Evolutionary conservation across 2,888 invertebrate genomes (phyloP), one percentile per base, ranked within the genome.

Genomic region (Diogma glabrata): DNA sequence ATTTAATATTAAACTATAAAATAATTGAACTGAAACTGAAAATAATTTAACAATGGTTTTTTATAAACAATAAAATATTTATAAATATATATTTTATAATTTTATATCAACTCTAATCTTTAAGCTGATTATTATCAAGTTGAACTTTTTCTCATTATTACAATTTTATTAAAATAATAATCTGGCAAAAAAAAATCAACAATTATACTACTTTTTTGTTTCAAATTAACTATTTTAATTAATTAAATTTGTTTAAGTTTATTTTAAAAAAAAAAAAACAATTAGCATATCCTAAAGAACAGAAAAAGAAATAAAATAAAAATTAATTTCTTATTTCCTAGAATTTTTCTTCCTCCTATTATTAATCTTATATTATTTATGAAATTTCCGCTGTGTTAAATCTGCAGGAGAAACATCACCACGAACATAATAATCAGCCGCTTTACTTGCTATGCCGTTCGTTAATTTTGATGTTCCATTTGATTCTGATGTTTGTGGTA

Each of bases 321-420:
- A 40, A 22, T 10, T 43, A 7, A 14, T 36, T 2, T n/a, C 43
- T 43, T 43, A 43, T 43, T 43, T 43, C 22, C 43, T 43, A 43
- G 23, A 20, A 43, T 23, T 20, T 43, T 43, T 43, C 43, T 43
- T 43, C 43, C 14, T 43, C 23, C 16, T 43, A 43, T 43, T 43
- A 43, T 43, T 43, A 43, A 43, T 20, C 43, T 43, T 43, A 43
- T 43, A 43, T 43, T 43, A 43, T 67, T 69, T 68, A 52, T 64
- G 64, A 60, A 64, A 63, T 61, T 69, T 69, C 55, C 69, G 61
- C 57, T 69, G 67, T 51, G 63, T 66, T 57, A 69, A 59, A 59
- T 66, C 65, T 56, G 64, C 59, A 26, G 64, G 60, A n/a, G n/a
- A n/a, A 53, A 63, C 52, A 14, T 60, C 60, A 9, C 58, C 56